Conservation (phyloP, 2,888 invertebrate species). For the Tortricodes alternella region DNA sequence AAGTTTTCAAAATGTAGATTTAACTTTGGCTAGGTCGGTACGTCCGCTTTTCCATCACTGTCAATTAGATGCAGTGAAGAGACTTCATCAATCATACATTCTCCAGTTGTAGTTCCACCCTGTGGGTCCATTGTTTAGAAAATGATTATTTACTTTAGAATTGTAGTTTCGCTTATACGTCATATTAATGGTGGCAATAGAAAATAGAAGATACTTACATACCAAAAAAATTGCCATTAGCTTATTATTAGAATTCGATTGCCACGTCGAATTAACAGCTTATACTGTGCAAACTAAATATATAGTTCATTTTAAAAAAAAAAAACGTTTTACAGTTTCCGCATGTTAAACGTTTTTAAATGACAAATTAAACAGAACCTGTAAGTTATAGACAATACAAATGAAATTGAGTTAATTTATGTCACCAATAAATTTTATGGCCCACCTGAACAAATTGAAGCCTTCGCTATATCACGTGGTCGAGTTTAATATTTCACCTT, state of each 20-base stretch:
- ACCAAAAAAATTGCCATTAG: no score
- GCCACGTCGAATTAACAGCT: no score
- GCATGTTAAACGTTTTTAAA: not conserved
- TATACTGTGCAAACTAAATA: no score
- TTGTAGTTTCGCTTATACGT: constrained; percentile 1
- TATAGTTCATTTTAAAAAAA: no score
- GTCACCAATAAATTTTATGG: not conserved
- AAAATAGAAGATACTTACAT: no score
- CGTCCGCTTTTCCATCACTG: constrained; percentile 77
- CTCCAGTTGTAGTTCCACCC: constrained; percentile 53
- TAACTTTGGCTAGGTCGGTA: constrained; percentile 49
- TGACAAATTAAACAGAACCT: not conserved
- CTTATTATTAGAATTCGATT: no score
- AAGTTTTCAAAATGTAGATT: constrained; percentile 40
- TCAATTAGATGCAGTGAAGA: constrained; percentile 79
- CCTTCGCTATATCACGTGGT: not conserved
- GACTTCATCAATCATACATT: constrained; percentile 76
- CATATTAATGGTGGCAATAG: not conserved
- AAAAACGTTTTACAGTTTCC: no score
- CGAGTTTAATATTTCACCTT: not conserved
- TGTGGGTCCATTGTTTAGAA: constrained; percentile 53
- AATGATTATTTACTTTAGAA: constrained; percentile 19
- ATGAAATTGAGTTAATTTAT: constrained; percentile 28
- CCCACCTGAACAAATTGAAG: constrained; percentile 12
- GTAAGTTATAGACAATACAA: constrained; percentile 20